Evolutionary conservation across 2,113 vertebrate genomes (phyloP).

Genomic region (Heterocephalus glaber): DNA sequence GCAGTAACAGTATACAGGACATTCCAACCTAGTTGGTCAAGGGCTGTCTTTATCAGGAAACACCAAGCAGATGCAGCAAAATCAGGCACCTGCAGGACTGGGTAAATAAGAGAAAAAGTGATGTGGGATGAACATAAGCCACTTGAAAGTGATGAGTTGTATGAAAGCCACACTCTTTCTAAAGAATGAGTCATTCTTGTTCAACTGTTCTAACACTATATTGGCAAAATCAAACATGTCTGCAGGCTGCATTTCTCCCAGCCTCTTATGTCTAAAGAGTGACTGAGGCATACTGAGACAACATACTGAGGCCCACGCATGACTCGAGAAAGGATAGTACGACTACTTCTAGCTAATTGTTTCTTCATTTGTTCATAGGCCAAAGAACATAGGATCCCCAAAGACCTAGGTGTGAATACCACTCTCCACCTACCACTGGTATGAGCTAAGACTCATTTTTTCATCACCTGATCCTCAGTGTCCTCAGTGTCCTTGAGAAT

Average conservation of each 20-base stretch:
- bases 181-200: neutral
- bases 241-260: neutral
- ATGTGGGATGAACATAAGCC: neutral
- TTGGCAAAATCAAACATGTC: neutral
- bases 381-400: neutral
- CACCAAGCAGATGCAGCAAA: neutral
- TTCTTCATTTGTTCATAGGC: neutral
- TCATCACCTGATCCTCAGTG: neutral
- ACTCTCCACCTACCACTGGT: accelerated
- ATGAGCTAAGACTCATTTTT: neutral
- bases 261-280: neutral
- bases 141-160: neutral
- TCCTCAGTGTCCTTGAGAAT: neutral
- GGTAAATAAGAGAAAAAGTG: neutral
- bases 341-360: neutral
- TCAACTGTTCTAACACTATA: neutral
- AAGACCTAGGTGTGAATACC: neutral
- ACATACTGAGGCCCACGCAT: neutral
- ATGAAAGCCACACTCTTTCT: neutral
- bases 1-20: neutral
- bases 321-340: neutral
- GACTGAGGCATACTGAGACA: no score
- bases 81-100: neutral
- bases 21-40: neutral
- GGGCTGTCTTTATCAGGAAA: neutral